Base-by-base conservation (phyloP, 2,888 invertebrate genomes). In the Ceraclea dissimilis region DNA sequence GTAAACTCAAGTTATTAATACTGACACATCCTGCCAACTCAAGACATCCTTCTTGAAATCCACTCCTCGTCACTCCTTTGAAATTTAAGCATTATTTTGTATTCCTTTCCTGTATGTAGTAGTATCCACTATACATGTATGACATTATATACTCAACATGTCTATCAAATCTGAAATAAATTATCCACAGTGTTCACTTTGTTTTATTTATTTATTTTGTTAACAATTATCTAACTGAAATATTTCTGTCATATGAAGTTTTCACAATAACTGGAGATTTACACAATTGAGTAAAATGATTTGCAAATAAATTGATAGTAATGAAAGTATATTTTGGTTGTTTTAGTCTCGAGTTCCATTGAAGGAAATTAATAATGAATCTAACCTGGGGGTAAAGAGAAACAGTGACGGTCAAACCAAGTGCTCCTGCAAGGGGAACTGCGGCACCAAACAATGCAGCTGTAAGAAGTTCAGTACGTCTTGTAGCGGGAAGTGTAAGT, bases 371-470 rank as follows among this genome's bases (percentile, higher is more conserved):
- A 56, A 59, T 19, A 57, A 61, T 20, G 22, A 22, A 19, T 48
- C 46, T n/a, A 39, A n/a, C 13, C 46, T 57, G 39, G 26, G 48
- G 2, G 46, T 68, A 1, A 85, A 85, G 69, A 75, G 84, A 22
- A 70, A 74, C 43, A 79, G 76, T 2, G 80, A 82, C 65, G 83
- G 82, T 1, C 68, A 78, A 0, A 66, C 77, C n/a, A 79, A 78
- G 65, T 86, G 86, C 69, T 67, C 71, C 1, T 86, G 85, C 63
- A 81, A 81, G 66, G 80, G 80, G 2, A 73, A 74, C 49, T 85
- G 85, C 65, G 67, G 71, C 57, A 78, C 75, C 31, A 76, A 78
- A 64, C 66, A 79, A 52, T 86, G 86, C 68, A 75, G 80, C 17
- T 86, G 85, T 61, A 74, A 78, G 4, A 84, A 82, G 69, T 65